Evolutionary conservation across 2,113 vertebrate genomes (phyloP).

Genomic region (Eptesicus fuscus): DNA sequence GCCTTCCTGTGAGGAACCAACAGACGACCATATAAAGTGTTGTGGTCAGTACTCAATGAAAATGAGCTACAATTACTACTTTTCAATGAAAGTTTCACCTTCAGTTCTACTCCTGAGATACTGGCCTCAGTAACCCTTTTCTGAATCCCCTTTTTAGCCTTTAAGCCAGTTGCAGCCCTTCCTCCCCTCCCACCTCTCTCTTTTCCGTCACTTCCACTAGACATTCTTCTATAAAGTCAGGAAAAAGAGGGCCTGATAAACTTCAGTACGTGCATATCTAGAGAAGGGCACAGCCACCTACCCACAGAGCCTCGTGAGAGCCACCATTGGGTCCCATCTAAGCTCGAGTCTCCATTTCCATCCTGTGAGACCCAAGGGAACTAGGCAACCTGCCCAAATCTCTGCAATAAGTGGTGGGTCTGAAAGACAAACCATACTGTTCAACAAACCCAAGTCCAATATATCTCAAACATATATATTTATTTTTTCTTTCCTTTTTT

Average conservation of each 20-base stretch:
- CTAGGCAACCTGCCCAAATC: neutral
- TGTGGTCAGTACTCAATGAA: neutral
- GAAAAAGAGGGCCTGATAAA: neutral
- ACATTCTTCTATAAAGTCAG: neutral
- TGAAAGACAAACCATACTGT: neutral
- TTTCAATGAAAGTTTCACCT: neutral
- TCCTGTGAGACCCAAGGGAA: neutral
- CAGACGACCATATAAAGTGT: neutral
- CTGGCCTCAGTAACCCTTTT: neutral
- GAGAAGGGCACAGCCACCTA: neutral
- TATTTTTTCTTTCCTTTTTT: neutral
- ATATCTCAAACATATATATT: neutral
- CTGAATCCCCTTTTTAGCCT: neutral
- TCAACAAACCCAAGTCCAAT: neutral
- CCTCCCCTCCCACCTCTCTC: neutral
- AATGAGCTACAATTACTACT: neutral
- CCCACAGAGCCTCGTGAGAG: neutral
- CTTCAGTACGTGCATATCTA: neutral
- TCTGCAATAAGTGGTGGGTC: neutral
- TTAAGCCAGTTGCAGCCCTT: neutral
- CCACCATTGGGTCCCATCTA: neutral
- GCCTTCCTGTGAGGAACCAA: neutral
- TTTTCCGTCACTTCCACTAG: neutral
- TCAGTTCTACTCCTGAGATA: neutral
- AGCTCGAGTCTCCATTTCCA: neutral